Percentiles rank a stretch among this genome's conserved stretches.
Evolutionary conservation across 2,888 invertebrate genomes (phyloP).

Genomic region (Carpatolechia fugitivella): DNA sequence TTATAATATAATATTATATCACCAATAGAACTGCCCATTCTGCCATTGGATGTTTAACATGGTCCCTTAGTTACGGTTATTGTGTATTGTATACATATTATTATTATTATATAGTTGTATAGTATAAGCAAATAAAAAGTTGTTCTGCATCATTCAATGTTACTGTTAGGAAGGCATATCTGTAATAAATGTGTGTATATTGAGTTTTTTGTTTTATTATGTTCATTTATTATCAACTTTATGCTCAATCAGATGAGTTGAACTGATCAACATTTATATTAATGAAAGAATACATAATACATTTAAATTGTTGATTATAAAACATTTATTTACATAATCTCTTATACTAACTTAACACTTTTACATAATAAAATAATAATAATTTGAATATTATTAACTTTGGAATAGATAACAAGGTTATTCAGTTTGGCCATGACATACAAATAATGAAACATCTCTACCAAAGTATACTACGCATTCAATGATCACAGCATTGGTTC

Average conservation of each 20-base stretch:
- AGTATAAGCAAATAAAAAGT: constrained; percentile 58
- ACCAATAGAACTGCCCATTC: too few species aligned
- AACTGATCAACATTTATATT: too few species aligned
- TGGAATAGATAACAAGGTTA: not conserved
- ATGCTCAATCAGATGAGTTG: too few species aligned
- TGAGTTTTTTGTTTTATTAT: constrained; percentile 38
- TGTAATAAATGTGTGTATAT: constrained; percentile 78
- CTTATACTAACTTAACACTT: too few species aligned
- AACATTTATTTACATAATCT: too few species aligned
- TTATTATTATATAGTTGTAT: constrained; percentile 39
- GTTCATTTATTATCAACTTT: too few species aligned
- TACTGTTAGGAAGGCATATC: constrained; percentile 74
- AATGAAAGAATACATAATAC: too few species aligned
- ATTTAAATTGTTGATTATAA: too few species aligned
- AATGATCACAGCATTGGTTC: too few species aligned
- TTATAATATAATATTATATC: too few species aligned
- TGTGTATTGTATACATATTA: constrained; percentile 32
- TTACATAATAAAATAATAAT: not conserved
- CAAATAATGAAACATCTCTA: not conserved
- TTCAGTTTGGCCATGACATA: not conserved
- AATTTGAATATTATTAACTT: not conserved
- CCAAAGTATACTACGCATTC: not conserved
- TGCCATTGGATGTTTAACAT: too few species aligned
- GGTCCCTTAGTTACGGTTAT: not conserved
- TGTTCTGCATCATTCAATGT: constrained; percentile 67